Percentiles rank a stretch among this genome's conserved stretches.
Conservation (phyloP, 2,797 vertebrate species). For the Acanthurus leucopareius region DNA sequence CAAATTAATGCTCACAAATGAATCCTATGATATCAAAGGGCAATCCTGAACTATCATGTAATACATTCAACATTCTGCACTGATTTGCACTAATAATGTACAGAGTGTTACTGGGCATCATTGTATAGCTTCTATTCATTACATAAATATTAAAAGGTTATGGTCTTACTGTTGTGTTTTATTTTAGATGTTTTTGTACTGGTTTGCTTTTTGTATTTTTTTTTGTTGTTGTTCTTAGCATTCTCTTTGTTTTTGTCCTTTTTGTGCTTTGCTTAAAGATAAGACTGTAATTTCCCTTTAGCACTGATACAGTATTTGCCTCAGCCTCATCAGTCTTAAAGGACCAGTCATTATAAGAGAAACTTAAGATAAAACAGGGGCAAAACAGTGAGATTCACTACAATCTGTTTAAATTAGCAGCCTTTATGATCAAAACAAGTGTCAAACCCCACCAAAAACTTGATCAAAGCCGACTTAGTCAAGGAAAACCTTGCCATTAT, state of each 20-base stretch:
- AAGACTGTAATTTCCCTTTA: not conserved
- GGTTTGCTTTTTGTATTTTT: not conserved
- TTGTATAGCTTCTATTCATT: not conserved
- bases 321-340: not conserved
- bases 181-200: not conserved
- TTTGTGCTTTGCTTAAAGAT: not conserved
- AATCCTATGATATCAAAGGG: not conserved
- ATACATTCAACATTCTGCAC: not conserved
- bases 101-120: not conserved
- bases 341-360: not conserved
- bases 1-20: not conserved
- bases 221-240: not conserved
- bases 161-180: not conserved
- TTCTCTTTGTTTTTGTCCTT: not conserved
- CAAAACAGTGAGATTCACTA: not conserved
- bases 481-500: too few relatives aligned
- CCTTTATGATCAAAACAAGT: not conserved
- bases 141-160: not conserved
- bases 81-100: not conserved
- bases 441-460: not conserved
- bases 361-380: not conserved
- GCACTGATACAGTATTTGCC: not conserved
- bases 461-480: not conserved
- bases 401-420: not conserved
- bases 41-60: not conserved